Conservation (phyloP, 2,113 vertebrate genomes). For the Crotalus helleri region DNA sequence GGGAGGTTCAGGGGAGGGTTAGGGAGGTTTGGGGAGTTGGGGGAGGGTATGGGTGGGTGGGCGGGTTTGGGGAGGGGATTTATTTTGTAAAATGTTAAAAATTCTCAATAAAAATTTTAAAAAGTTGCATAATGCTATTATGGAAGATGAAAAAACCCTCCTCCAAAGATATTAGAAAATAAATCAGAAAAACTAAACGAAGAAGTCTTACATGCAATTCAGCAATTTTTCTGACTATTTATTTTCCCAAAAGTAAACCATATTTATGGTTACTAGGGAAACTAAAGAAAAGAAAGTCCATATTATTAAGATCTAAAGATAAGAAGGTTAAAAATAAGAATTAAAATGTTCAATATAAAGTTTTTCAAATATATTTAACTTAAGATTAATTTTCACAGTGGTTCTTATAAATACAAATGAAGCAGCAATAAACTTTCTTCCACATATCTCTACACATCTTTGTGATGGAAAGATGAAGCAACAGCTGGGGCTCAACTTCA, state of each 20-base stretch:
- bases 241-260: not conserved
- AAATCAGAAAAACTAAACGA: not conserved
- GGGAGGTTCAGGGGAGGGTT: no score
- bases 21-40: no score
- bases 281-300: not conserved
- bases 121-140: not conserved
- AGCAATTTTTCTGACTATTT: not conserved
- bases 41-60: no score
- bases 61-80: no score
- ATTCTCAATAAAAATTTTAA: no score
- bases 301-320: not conserved
- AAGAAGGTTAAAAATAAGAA: not conserved
- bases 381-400: not conserved
- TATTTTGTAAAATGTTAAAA: no score
- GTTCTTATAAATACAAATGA: not conserved
- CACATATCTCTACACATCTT: not conserved
- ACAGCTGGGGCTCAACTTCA: not conserved
- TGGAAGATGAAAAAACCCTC: not conserved
- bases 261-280: not conserved
- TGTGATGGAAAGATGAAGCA: not conserved
- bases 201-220: not conserved
- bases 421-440: not conserved
- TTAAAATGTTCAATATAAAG: not conserved
- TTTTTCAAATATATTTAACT: not conserved
- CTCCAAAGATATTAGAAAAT: not conserved